phyloP scores from a whole-genome alignment of 2,888 invertebrate species.

The Andricus quercusramuli region DNA sequence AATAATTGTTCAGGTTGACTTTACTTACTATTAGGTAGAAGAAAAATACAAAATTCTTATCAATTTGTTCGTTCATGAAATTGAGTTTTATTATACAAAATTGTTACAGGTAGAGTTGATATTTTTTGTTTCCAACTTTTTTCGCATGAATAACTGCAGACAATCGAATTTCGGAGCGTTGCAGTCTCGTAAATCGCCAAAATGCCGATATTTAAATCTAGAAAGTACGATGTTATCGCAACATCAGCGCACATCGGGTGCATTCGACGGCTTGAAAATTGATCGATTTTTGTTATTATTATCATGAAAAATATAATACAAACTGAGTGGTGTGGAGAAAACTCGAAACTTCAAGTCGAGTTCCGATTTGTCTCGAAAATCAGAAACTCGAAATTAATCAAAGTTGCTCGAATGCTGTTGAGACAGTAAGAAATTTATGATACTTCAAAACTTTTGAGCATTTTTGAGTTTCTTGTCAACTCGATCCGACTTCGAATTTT shows the following conservation, averaged over 20 bases:
- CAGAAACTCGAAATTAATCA: too few species aligned
- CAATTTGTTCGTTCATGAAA: background rate
- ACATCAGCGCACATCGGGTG: background rate
- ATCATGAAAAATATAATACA: background rate
- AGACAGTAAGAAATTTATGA: too few species aligned
- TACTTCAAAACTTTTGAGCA: too few species aligned
- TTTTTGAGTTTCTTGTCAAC: background rate
- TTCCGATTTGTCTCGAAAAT: too few species aligned
- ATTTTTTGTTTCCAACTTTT: background rate
- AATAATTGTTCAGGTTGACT: background rate
- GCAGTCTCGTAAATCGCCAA: background rate
- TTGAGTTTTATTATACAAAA: constrained; percentile 8
- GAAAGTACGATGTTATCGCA: background rate
- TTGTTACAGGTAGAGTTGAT: background rate
- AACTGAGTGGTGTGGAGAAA: background rate
- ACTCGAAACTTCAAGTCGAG: background rate
- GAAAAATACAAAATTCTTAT: background rate
- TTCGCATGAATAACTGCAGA: constrained; percentile 9
- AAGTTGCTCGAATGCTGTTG: too few species aligned
- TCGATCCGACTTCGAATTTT: background rate
- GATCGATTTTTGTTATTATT: background rate
- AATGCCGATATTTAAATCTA: background rate
- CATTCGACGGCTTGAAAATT: background rate
- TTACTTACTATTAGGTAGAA: background rate
- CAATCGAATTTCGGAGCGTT: background rate